Base-by-base conservation (phyloP, 2,797 vertebrate genomes). In the Toxotes lorentzi region DNA sequence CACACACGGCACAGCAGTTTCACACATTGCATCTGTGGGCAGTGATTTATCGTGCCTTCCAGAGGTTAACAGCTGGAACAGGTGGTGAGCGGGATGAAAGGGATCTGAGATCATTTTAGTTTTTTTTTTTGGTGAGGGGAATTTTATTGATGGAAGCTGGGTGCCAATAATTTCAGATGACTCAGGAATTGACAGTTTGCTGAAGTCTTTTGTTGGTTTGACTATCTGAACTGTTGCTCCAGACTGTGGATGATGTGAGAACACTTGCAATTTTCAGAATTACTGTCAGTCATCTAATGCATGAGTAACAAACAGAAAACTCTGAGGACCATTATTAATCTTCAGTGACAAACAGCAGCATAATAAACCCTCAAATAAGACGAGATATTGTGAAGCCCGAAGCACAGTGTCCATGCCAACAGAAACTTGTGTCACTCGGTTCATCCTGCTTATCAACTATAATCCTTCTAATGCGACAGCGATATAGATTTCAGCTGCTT, bases 401-500 rank as follows among this genome's bases (percentile, higher is more conserved):
- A 40, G 27, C 24, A 9, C 5, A 21, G 24, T 60, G 23, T 24
- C 38, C 50, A 27, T n/a, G 11, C 45, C 30, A 47, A 61, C 53
- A 45, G 16, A 35, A 19, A 34, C 14, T 6, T n/a, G 34, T 47
- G 14, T 21, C 12, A 14, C 9, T 9, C 12, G 34, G 21, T 66
- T 58, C 30, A 60, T 27, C 48, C 51, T 19, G 7, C 59, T 57
- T 57, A 69, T 71, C 24, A 40, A 0, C 60, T 11, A 19, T 41
- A 57, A 66, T 73, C 48, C 38, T 48, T 71, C 35, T 54, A 66
- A 70, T 70, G 32, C 7, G 4, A 66, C 59, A 32, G 41, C 0
- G 3, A 66, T 62, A 72, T 53, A 41, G 27, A 74, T 79, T 78
- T 13, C 19, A 41, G 23, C 30, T 34, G 11, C 63, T 58, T 54